Conservation (phyloP, 2,888 invertebrate genomes). For the Alcis repandata region DNA sequence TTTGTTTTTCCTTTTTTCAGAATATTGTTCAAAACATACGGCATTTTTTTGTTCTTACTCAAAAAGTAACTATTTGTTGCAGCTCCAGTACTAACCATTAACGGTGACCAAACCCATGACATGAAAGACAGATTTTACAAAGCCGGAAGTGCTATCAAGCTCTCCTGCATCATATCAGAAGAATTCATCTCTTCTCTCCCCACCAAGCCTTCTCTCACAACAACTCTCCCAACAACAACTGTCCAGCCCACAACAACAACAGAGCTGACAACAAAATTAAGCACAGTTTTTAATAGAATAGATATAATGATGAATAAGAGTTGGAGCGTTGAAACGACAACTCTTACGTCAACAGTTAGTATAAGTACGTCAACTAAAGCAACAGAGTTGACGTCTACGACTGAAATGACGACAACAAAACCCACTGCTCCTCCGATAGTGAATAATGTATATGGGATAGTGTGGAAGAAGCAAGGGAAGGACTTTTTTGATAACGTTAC, state of each 20-base stretch:
- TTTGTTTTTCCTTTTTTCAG: no score
- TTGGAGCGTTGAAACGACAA: conserved; percentile 84
- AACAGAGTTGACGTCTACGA: conserved; percentile 64
- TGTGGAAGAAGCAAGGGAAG: conserved; percentile 83
- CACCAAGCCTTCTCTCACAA: conserved; percentile 64
- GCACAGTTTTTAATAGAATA: conserved; percentile 81
- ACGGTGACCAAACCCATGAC: conserved; percentile 90
- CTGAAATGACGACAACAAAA: conserved; percentile 59
- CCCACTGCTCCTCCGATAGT: conserved; percentile 66
- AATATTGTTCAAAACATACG: no score
- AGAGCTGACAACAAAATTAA: conserved; percentile 76
- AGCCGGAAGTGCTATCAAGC: conserved; percentile 90
- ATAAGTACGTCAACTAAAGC: conserved; percentile 74
- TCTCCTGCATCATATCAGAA: conserved; percentile 87
- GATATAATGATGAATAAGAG: conserved; percentile 83
- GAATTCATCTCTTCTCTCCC: conserved; percentile 69
- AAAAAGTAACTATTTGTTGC: conserved; percentile 50
- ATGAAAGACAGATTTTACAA: conserved; percentile 91
- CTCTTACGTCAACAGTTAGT: conserved; percentile 78
- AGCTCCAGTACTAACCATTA: conserved; percentile 91
- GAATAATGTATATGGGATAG: conserved; percentile 80
- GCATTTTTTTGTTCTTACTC: background rate
- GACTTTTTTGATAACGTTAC: conserved; percentile 74
- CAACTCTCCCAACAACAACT: conserved; percentile 63
- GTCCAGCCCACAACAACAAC: conserved; percentile 74